phyloP scores from a whole-genome alignment of 1,140 invertebrate species.

The Steinernema khuongi region DNA sequence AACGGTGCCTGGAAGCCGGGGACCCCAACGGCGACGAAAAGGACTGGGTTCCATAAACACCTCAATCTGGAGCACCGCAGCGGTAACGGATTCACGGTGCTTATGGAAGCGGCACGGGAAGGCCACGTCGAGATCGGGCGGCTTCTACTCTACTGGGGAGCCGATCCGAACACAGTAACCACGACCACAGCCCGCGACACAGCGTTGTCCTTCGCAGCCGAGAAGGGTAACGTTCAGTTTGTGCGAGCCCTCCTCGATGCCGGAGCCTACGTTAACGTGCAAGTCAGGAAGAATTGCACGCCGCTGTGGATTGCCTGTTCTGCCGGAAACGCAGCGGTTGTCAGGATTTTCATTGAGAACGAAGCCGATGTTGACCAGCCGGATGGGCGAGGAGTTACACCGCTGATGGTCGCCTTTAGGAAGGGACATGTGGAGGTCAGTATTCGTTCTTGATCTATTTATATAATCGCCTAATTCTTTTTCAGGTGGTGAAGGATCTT shows the following conservation, averaged over 20 bases:
- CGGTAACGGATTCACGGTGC: constrained; percentile 79
- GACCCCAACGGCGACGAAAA: neutral
- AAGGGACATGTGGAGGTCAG: neutral
- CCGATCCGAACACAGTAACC: constrained; percentile 79
- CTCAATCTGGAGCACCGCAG: neutral
- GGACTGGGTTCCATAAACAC: neutral
- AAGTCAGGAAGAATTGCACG: neutral
- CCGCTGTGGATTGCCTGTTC: neutral
- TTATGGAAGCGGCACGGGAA: constrained; percentile 97
- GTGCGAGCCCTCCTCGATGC: neutral
- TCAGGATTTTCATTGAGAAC: constrained; percentile 59
- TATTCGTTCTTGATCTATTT: neutral
- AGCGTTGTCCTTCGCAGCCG: neutral
- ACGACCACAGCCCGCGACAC: neutral
- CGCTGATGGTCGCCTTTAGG: neutral
- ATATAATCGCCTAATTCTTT: neutral
- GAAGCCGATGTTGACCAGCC: neutral
- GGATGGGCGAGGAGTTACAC: neutral
- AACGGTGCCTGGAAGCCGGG: too few species aligned
- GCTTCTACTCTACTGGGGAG: constrained; percentile 89
- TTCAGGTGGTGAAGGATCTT: neutral
- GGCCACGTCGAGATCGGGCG: constrained; percentile 94
- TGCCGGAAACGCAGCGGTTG: neutral
- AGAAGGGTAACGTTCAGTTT: neutral
- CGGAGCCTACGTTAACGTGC: neutral